phyloP scores from a whole-genome alignment of 2,888 invertebrate genomes.

The Eilema griseolum region DNA sequence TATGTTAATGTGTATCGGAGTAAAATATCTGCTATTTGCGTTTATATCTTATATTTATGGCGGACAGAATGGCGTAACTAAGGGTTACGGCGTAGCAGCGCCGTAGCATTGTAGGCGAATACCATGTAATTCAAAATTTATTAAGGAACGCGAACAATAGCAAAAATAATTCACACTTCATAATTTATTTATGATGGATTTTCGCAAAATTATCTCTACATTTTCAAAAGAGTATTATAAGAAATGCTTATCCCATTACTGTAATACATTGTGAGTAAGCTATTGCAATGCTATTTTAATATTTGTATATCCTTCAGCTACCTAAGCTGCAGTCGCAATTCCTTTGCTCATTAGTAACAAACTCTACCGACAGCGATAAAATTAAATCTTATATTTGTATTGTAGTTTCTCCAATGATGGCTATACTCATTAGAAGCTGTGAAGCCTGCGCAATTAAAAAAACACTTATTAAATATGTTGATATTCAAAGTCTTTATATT shows the following conservation, averaged over 20 bases:
- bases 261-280: conserved; percentile 20
- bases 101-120: neutral
- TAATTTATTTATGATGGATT: neutral
- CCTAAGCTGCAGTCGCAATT: conserved; percentile 24
- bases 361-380: conserved; percentile 13
- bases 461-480: neutral
- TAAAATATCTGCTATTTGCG: conserved; percentile 45
- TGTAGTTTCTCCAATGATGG: neutral
- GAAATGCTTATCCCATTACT: conserved; percentile 30
- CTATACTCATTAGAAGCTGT: neutral
- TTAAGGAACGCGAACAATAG: neutral
- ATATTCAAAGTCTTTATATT: neutral
- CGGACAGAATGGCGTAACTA: conserved; percentile 13
- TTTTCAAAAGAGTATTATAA: conserved; percentile 18
- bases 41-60: conserved; percentile 29
- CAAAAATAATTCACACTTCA: neutral
- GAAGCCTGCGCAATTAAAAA: neutral
- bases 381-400: conserved; percentile 7
- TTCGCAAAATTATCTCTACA: neutral
- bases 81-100: conserved; percentile 12
- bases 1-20: conserved; percentile 47
- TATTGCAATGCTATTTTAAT: conserved; percentile 20
- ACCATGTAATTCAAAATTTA: neutral
- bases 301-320: conserved; percentile 35
- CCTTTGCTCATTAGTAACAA: conserved; percentile 24